Evolutionary conservation across 2,888 invertebrate species (phyloP), one percentile per base, ranked within the genome.

Genomic region (Papilio gigon): DNA sequence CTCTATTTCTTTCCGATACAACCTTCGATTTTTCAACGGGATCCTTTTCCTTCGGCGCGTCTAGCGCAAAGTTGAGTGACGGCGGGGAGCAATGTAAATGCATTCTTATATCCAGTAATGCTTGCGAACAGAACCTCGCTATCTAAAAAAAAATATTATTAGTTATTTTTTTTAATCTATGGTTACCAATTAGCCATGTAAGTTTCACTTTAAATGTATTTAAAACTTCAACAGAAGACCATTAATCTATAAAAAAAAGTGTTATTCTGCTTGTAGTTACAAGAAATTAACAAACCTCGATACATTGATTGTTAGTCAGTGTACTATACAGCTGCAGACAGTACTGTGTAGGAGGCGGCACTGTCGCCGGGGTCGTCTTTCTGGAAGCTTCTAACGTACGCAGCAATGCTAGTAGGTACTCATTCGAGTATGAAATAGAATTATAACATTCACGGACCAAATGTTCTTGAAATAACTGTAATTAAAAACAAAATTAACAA

Each of bases 81-180:
- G 88, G 84, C 11, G 92, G 91, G 6, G 90, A 83, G 70, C 89
- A 88, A 72, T 90, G 88, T 3, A 92, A 73, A 44, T 90, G 90
- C 27, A 91, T 76, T 20, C 89, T 79, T 65, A 92, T 89, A 68
- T 91, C 84, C 14, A 90, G 75, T 2, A 91, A 71, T 0, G 89
- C 88, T 81, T 86, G 82, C 0, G 85, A 82, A 65, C 87, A 84
- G 75, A 90, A 87, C 64, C 80, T 85, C 2, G 87, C 83, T 61
- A 91, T 83, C 91, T 92, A 79, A 1, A 75, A 71, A 70, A 44
- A 65, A 69, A 61, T 69, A 30, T 12, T n/a, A 61, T 14, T 53
- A 63, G 4, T 20, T 53, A 44, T 33, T 27, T 2, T 53, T 50
- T 44, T 6, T 1, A 6, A 44, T 4, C n/a, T 20, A 17, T 44